Evolutionary conservation across 2,888 invertebrate genomes (phyloP).

Genomic region (Trachelus iudaicus): DNA sequence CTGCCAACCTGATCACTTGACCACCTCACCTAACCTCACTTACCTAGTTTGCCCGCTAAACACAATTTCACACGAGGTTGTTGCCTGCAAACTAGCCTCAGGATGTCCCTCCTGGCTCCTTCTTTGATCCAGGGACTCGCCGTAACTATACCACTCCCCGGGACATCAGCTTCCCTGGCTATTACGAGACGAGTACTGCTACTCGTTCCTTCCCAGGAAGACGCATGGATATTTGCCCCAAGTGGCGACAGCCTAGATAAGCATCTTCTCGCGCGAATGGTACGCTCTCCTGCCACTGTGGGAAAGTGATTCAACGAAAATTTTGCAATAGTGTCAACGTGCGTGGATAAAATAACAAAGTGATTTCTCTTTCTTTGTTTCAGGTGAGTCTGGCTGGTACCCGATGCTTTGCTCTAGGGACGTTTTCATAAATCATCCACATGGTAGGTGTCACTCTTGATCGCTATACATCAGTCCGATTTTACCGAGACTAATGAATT

Average conservation of each 20-base stretch:
- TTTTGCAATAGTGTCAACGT: not conserved
- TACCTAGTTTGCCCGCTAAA: slow-evolving; percentile 14
- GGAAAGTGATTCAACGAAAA: not conserved
- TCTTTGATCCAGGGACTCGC: not conserved
- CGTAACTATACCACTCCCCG: not conserved
- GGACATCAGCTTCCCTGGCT: not conserved
- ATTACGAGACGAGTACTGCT: not conserved
- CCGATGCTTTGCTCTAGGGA: not conserved
- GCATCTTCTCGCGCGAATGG: not conserved
- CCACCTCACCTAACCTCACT: slow-evolving; percentile 40
- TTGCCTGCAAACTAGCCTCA: not conserved
- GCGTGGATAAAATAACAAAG: not conserved
- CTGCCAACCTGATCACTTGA: slow-evolving; percentile 49
- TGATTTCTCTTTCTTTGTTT: slow-evolving; percentile 1
- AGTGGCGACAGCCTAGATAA: not conserved
- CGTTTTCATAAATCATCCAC: not conserved
- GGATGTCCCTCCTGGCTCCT: not conserved
- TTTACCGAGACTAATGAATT: not conserved
- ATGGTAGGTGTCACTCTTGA: not conserved
- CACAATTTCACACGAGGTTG: not conserved
- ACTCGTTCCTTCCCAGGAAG: not conserved
- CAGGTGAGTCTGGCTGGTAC: slow-evolving; percentile 7
- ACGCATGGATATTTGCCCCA: not conserved
- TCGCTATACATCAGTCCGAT: not conserved
- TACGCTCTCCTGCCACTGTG: not conserved